Conservation (phyloP, 2,888 invertebrate species). For the Byasa hedistus region DNA sequence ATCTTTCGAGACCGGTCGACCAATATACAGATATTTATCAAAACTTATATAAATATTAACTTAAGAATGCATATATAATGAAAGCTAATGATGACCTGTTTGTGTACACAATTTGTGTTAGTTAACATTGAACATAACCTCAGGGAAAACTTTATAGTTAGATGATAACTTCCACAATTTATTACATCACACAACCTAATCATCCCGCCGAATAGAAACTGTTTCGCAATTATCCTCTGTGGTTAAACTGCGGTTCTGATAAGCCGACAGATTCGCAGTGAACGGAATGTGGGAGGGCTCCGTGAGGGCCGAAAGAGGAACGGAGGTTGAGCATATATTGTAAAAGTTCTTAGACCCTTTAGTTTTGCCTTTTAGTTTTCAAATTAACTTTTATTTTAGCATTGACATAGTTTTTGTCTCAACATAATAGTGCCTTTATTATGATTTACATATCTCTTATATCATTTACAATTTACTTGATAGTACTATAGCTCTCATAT, state of each 20-base stretch:
- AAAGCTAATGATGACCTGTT: too few relatives aligned
- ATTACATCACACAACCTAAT: constrained; percentile 15
- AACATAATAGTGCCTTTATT: too few relatives aligned
- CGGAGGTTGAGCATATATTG: constrained; percentile 6
- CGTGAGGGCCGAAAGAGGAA: constrained; percentile 7
- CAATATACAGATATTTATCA: too few relatives aligned
- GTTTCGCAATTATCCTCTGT: constrained; percentile 6
- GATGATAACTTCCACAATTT: constrained; percentile 1
- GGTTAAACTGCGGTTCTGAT: constrained; percentile 16
- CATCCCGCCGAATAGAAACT: constrained; percentile 21
- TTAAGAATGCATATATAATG: too few relatives aligned
- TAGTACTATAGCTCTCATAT: too few relatives aligned
- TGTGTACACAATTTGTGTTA: too few relatives aligned
- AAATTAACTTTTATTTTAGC: constrained; percentile 19
- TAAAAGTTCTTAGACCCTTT: constrained; percentile 27
- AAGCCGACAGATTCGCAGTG: constrained; percentile 17
- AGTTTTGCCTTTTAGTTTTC: constrained; percentile 13
- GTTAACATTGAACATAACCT: neutral
- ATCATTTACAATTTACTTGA: too few relatives aligned
- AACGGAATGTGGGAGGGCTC: constrained; percentile 11
- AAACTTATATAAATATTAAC: too few relatives aligned
- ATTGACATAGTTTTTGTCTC: constrained; percentile 1
- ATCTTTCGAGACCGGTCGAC: too few relatives aligned
- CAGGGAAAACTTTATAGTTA: neutral
- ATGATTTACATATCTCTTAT: too few relatives aligned